Percentiles rank a stretch among this genome's conserved stretches.
phyloP scores from a whole-genome alignment of 2,797 vertebrate species.

The Malacoctenus gilli region DNA sequence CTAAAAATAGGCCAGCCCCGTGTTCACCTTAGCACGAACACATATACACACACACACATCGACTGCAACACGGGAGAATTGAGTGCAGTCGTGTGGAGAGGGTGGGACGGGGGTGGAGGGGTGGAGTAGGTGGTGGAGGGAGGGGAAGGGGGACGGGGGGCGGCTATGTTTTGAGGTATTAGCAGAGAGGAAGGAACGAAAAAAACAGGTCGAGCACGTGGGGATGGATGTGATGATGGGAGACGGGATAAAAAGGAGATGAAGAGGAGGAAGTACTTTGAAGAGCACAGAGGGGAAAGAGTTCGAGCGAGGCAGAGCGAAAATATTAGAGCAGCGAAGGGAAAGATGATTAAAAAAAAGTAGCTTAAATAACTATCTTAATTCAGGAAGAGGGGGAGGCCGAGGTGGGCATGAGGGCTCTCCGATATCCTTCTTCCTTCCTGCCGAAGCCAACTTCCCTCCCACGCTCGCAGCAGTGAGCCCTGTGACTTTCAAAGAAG shows the following conservation, averaged over 20 bases:
- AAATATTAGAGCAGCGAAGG: constrained; percentile 44
- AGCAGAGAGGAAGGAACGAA: constrained; percentile 20
- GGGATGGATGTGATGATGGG: constrained; percentile 48
- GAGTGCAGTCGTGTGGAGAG: constrained; percentile 48
- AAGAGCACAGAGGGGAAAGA: constrained; percentile 35
- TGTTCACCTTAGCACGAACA: constrained; percentile 60
- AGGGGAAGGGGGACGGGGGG: constrained; percentile 28
- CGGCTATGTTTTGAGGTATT: constrained; percentile 55
- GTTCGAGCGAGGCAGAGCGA: constrained; percentile 25
- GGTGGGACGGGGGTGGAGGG: constrained; percentile 15
- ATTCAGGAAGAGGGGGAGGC: constrained; percentile 31
- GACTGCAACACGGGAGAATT: constrained; percentile 46
- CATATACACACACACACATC: constrained; percentile 15
- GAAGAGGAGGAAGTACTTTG: constrained; percentile 45
- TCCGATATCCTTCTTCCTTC: constrained; percentile 47
- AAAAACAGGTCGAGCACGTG: constrained; percentile 23
- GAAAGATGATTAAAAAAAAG: constrained; percentile 34
- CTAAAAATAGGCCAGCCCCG: constrained; percentile 73
- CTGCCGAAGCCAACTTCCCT: constrained; percentile 43
- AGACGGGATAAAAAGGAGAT: constrained; percentile 45
- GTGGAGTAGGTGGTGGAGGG: constrained; percentile 16
- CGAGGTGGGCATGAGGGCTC: constrained; percentile 35
- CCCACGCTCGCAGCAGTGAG: constrained; percentile 59
- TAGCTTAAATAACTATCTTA: constrained; percentile 37
- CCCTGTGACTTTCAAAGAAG: constrained; percentile 65